phyloP scores from a whole-genome alignment of 2,888 invertebrate species.

The Leptogaster cylindrica region DNA sequence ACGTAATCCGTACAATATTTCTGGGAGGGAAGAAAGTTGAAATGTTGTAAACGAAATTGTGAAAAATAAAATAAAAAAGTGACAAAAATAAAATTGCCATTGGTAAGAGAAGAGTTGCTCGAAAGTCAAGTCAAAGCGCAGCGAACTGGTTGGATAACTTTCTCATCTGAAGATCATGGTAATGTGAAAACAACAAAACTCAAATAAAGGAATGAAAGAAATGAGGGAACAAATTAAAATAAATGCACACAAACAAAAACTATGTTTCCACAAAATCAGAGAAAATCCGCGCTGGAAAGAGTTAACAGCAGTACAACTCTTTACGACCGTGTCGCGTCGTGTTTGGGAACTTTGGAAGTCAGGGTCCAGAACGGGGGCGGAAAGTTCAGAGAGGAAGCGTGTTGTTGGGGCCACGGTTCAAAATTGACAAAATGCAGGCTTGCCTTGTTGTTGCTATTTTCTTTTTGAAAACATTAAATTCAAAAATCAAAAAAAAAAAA shows the following conservation, averaged over 20 bases:
- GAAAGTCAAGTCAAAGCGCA: neutral
- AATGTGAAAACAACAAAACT: too few relatives aligned
- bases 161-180: constrained; percentile 29
- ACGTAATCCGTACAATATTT: neutral
- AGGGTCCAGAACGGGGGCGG: neutral
- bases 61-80: constrained; percentile 11
- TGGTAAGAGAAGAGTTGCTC: constrained; percentile 20
- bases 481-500: too few relatives aligned
- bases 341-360: neutral
- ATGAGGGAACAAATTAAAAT: too few relatives aligned
- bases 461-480: too few relatives aligned
- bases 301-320: too few relatives aligned
- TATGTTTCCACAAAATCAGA: constrained; percentile 25
- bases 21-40: constrained; percentile 15
- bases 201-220: too few relatives aligned
- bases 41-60: neutral
- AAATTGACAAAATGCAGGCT: neutral
- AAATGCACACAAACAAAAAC: constrained; percentile 9
- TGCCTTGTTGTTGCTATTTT: too few relatives aligned
- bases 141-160: constrained; percentile 30
- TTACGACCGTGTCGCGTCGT: neutral
- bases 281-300: constrained; percentile 3
- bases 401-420: neutral
- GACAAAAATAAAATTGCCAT: constrained; percentile 30
- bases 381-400: neutral